Base-by-base conservation (phyloP, 2,797 vertebrate genomes). In the Muraenolepis orangiensis region DNA sequence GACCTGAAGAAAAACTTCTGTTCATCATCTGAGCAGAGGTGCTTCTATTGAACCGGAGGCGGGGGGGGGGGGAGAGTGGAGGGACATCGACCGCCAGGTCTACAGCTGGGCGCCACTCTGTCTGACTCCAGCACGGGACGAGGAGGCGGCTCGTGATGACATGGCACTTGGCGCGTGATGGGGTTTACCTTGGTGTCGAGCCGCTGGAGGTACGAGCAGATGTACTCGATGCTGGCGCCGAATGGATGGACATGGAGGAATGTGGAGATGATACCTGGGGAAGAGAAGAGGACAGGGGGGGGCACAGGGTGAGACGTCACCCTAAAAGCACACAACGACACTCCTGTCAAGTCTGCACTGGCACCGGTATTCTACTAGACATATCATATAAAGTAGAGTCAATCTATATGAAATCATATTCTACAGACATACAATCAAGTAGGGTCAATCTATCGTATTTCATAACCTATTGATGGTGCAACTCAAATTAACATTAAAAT, bases 191-290 rank as follows among this genome's bases (percentile, higher is more conserved):
- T 96, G 79, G 94, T 94, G 93, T 96, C 94, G 88, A 98, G 92
- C 51, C 95, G 95, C 89, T 98, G 96, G 87, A 98, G 92, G 90
- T 97, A 96, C 87, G 95, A 97, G 84, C 96, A 98, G 93, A 98
- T 98, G 89, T 97, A 99, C 89, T 96, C 96, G 66, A 96, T 97
- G 89, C 95, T 97, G 80, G 96, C 96, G 86, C 96, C 96, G 69
- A 96, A 97, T 0, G 96, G 96, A 84, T 98, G 96, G 79, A 98
- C 95, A 0, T 98, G 97, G 80, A 99, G 94, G 84, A 98, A 98
- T 0, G 96, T 96, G 3, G 95, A 96, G 84, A 98, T 97, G 77
- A 98, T 99, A 75, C 96, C 97, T 99, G 91, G 2, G 78, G 85
- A 29, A 81, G 72, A 79, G 85, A 29, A 81, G 72, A 67, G 76